These are phyloP conservation scores for Diadumene lineata DNA, from an alignment of 92 coral and sea anemone genomes.

Conservation along the genomic window DNA sequence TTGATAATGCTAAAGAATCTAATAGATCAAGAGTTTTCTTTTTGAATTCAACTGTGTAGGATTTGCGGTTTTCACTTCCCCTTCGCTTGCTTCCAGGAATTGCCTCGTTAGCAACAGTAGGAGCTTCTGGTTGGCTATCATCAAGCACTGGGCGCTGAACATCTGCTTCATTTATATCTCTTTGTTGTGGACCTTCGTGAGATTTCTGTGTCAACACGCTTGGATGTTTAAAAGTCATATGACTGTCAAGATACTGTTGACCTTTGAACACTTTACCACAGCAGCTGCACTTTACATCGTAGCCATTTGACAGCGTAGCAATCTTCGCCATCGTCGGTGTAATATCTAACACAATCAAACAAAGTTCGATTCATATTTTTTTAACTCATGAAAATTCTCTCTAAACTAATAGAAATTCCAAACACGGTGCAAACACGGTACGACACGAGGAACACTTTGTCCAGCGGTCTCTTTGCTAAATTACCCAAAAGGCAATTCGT, in stretches of 20 bases:
- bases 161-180: constrained; percentile 36
- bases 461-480: neutral
- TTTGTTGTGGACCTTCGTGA: constrained; percentile 33
- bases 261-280: constrained; percentile 33
- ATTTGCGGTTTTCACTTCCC: constrained; percentile 48
- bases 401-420: neutral
- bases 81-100: constrained; percentile 55
- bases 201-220: neutral
- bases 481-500: neutral
- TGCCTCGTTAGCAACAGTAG: too few species aligned
- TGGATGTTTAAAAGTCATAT: constrained; percentile 51
- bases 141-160: constrained; percentile 16
- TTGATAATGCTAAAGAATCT: constrained; percentile 24
- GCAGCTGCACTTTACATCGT: constrained; percentile 35
- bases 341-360: constrained; percentile 48
- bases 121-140: constrained; percentile 14
- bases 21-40: constrained; percentile 58
- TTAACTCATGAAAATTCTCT: neutral
- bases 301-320: constrained; percentile 32
- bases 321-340: constrained; percentile 47
- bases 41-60: constrained; percentile 65
- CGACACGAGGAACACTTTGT: constrained; percentile 38
- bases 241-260: constrained; percentile 42
- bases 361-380: constrained; percentile 65
- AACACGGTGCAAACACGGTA: neutral